Base-by-base conservation (phyloP, 1,140 invertebrate genomes). In the Cephus cinctus region DNA sequence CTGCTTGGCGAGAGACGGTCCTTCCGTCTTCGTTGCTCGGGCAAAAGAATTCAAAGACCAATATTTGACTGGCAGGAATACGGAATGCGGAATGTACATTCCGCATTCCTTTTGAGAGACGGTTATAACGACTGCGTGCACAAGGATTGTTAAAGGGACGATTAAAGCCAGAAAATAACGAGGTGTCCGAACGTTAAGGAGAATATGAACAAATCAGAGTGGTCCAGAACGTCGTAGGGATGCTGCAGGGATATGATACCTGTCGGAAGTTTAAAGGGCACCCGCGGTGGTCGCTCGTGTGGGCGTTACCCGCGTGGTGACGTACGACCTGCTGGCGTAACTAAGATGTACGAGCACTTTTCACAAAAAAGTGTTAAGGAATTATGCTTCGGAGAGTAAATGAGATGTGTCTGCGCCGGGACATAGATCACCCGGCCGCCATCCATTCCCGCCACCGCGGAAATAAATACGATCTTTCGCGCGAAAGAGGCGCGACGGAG, bases 361-460 rank as follows among this genome's bases (percentile, higher is more conserved):
- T 60, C 54, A 56, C 62, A 57, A 71, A 69, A 72, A 73, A 73
- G 68, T 72, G 67, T 72, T 69, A 69, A 71, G 69, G 67, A 73
- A 72, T 73, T 73, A 73, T 71, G 71, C 71, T 63, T 52, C 55
- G 54, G 59, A 54, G 63, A 71, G 69, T 71, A 73, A 73, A 73
- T 73, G 69, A 73, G 69, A 73, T 70, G 71, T 72, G 71, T 69
- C 69, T 72, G 62, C 63, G 54, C 54, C 43, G 65, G 62, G 61
- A 67, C 69, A 72, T 73, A 72, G 65, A 73, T 73, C 71, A 73
- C 71, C 60, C 34, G 49, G 55, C 45, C 62, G 59, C 60, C 66
- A 71, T 70, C 69, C 67, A 67, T 71, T 73, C 59, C 59, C 51
- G 52, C 57, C 61, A 56, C 62, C 57, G 61, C 57, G 65, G 64